A percentile compares a stretch with the other conserved stretches of the same genome.
Conservation (phyloP, 2,113 vertebrate genomes). For the Cyprinodon variegatus region DNA sequence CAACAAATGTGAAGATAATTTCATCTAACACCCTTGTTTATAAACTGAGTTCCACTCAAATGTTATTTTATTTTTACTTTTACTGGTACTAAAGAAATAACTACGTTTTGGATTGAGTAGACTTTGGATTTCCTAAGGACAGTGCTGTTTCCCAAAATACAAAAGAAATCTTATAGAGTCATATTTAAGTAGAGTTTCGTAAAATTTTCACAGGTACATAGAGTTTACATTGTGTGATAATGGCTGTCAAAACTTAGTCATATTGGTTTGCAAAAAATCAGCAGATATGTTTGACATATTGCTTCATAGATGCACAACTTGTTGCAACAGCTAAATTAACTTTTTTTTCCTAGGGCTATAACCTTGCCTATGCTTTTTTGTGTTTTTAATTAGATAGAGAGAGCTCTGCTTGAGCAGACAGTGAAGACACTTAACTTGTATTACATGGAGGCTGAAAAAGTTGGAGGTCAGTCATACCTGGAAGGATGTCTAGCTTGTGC, state of each 20-base stretch:
- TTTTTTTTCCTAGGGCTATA: neutral
- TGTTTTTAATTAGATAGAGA: slow-evolving; percentile 86
- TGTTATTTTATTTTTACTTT: too few species aligned
- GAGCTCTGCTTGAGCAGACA: slow-evolving; percentile 92
- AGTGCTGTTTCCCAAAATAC: too few species aligned
- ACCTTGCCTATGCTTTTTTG: slow-evolving; percentile 26
- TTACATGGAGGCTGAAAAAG: slow-evolving; percentile 94
- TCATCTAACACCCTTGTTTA: too few species aligned
- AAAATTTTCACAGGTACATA: too few species aligned
- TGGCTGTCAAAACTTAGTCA: slow-evolving; percentile 17
- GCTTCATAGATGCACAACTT: neutral
- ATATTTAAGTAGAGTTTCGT: too few species aligned
- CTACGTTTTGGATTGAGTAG: too few species aligned
- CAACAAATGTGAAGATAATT: too few species aligned
- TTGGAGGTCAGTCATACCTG: slow-evolving; percentile 94
- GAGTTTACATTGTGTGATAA: neutral
- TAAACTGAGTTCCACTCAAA: too few species aligned
- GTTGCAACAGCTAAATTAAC: neutral
- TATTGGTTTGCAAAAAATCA: slow-evolving; percentile 36
- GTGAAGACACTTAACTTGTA: slow-evolving; percentile 96
- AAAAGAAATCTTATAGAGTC: too few species aligned
- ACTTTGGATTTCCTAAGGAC: too few species aligned
- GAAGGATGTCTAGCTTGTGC: slow-evolving; percentile 96
- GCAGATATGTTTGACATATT: slow-evolving; percentile 40
- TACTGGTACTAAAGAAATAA: too few species aligned